Percentiles rank a stretch among this genome's conserved stretches.
Evolutionary conservation across 2,888 invertebrate genomes (phyloP).

Genomic region (Drosophila ochracea): DNA sequence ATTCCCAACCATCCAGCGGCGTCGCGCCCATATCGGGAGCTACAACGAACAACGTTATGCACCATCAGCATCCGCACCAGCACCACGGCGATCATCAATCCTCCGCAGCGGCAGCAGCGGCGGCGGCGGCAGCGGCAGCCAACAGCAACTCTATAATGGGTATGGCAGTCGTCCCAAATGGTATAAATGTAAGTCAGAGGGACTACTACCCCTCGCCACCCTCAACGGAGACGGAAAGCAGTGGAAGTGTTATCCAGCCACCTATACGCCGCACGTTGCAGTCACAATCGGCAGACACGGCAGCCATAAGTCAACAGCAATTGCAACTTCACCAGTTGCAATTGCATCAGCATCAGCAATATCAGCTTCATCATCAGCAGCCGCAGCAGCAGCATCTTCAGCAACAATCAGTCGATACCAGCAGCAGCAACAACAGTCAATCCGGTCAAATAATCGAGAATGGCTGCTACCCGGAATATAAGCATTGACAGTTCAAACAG

Average conservation of each 20-base stretch:
- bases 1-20: slow-evolving; percentile 86
- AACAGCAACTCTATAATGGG: slow-evolving; percentile 80
- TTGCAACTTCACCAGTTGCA: slow-evolving; percentile 82
- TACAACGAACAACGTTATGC: slow-evolving; percentile 86
- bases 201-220: slow-evolving; percentile 86
- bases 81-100: slow-evolving; percentile 85
- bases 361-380: slow-evolving; percentile 75
- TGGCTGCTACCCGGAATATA: slow-evolving; percentile 91
- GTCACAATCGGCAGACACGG: slow-evolving; percentile 73
- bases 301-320: slow-evolving; percentile 76
- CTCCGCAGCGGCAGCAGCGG: slow-evolving; percentile 77
- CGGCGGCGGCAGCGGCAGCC: slow-evolving; percentile 69
- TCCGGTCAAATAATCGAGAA: slow-evolving; percentile 87
- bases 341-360: slow-evolving; percentile 69
- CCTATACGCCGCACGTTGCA: slow-evolving; percentile 78
- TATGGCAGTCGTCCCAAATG: slow-evolving; percentile 84
- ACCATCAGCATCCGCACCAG: slow-evolving; percentile 86
- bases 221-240: slow-evolving; percentile 86
- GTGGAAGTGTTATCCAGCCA: slow-evolving; percentile 86
- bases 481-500: slow-evolving; percentile 88
- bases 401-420: slow-evolving; percentile 85
- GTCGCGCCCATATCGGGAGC: slow-evolving; percentile 87
- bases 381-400: slow-evolving; percentile 79
- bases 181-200: slow-evolving; percentile 86
- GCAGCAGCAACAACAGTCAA: slow-evolving; percentile 85